Evolutionary conservation across 1,140 invertebrate species (phyloP), one percentile per base, ranked within the genome.

Genomic region (Ceratitis capitata): DNA sequence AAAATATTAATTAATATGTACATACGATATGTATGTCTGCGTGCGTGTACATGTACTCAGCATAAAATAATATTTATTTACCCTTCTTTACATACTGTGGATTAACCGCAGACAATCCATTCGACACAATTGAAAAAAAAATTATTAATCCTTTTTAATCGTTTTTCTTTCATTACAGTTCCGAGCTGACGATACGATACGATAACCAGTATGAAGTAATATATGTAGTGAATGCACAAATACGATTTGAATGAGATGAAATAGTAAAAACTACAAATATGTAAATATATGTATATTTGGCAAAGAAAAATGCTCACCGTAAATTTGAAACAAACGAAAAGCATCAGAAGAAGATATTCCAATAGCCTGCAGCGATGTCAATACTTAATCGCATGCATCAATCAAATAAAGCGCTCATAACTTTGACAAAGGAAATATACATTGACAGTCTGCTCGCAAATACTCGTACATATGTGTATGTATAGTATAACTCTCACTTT

Each of bases 401-500:
- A 78, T 45, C 39, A 78, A 26, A 14, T 26, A 2, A 45, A 78
- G 10, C 39, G n/a, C 16, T 78, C 69, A 19, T 23, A 45, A 19
- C 3, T 23, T 23, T 78, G 39, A 45, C 19, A 47, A 0, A 45
- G 14, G 14, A 78, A 14, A 26, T 45, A 47, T 1, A 14, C 29
- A 61, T 61, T 61, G 58, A 16, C 12, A 61, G 58, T 69, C 2
- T 7, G 51, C 51, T 14, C 7, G 14, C 45, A 39, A 16, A 74
- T 61, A 61, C 45, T 47, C 45, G n/a, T 61, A 61, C 58, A 61
- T 61, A 61, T 64, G 58, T 64, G n/a, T n/a, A n/a, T n/a, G n/a
- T n/a, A n/a, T n/a, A n/a, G n/a, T n/a, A n/a, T n/a, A n/a, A n/a
- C n/a, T n/a, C n/a, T n/a, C n/a, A n/a, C n/a, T n/a, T n/a, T n/a